A percentile compares a stretch with the other conserved stretches of the same genome.
These are phyloP conservation scores for Solenopsis fugax DNA, from an alignment of 1,140 invertebrate species.

Conservation along the genomic window DNA sequence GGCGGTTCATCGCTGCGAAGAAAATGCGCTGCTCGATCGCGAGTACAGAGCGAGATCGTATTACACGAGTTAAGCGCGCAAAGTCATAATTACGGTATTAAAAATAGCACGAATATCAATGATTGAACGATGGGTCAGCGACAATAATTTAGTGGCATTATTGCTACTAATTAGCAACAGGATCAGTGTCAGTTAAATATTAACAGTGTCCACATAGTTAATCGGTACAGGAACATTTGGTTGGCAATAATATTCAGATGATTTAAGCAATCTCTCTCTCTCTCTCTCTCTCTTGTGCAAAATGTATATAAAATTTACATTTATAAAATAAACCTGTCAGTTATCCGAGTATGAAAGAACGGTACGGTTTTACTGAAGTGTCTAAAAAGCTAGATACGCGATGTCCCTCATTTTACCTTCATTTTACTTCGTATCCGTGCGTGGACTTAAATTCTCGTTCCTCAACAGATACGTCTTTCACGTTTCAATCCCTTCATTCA, in stretches of 20 bases:
- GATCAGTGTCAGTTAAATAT: not conserved
- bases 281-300: no score
- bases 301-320: conserved; percentile 2
- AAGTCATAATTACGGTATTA: not conserved
- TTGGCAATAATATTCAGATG: not conserved
- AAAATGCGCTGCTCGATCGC: conserved; percentile 25
- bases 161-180: not conserved
- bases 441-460: not conserved
- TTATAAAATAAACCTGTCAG: not conserved
- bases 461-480: not conserved
- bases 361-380: no score
- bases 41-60: not conserved
- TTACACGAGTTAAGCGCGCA: not conserved
- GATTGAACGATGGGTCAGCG: no score
- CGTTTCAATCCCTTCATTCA: not conserved
- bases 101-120: conserved; percentile 1
- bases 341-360: not conserved
- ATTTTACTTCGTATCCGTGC: no score
- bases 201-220: not conserved
- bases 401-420: no score
- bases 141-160: not conserved
- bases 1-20: conserved; percentile 16
- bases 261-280: not conserved
- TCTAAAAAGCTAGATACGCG: no score
- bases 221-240: not conserved